A percentile compares a stretch with the other conserved stretches of the same genome.
These are phyloP conservation scores for Chironomus tepperi DNA, from an alignment of 1,140 invertebrate genomes.

Conservation along the genomic window DNA sequence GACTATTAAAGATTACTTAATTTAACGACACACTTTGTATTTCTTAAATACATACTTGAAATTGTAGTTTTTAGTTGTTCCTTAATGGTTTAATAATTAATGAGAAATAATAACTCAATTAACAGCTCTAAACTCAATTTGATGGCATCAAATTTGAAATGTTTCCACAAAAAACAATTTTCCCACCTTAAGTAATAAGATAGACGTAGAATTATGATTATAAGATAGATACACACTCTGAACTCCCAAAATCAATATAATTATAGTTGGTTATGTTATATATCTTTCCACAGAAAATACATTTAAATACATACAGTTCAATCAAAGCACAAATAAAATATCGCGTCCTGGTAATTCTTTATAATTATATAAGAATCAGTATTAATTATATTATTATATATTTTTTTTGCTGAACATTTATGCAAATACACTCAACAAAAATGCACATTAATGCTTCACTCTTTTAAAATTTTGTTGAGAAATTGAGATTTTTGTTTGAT, in stretches of 20 bases:
- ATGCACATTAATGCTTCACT: constrained; percentile 12
- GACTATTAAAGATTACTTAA: too few relatives aligned
- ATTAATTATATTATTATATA: background rate
- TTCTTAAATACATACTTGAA: too few relatives aligned
- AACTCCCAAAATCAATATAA: too few relatives aligned
- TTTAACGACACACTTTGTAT: too few relatives aligned
- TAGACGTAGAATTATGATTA: too few relatives aligned
- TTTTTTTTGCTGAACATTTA: background rate
- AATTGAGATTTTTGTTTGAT: background rate
- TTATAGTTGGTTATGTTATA: background rate
- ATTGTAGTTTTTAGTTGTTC: too few relatives aligned
- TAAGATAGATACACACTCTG: too few relatives aligned
- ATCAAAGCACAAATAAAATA: constrained; percentile 2
- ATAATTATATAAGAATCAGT: background rate
- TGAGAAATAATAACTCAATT: too few relatives aligned
- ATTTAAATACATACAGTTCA: constrained; percentile 2
- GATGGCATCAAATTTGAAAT: background rate
- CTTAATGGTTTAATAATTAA: too few relatives aligned
- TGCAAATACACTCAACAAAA: constrained; percentile 13
- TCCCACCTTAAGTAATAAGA: too few relatives aligned
- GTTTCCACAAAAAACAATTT: too few relatives aligned
- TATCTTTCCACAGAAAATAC: background rate
- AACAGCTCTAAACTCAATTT: too few relatives aligned
- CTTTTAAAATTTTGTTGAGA: background rate
- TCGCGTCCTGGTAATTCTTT: background rate